Conservation (phyloP, 2,797 vertebrate genomes). For the Danio albolineatus region DNA sequence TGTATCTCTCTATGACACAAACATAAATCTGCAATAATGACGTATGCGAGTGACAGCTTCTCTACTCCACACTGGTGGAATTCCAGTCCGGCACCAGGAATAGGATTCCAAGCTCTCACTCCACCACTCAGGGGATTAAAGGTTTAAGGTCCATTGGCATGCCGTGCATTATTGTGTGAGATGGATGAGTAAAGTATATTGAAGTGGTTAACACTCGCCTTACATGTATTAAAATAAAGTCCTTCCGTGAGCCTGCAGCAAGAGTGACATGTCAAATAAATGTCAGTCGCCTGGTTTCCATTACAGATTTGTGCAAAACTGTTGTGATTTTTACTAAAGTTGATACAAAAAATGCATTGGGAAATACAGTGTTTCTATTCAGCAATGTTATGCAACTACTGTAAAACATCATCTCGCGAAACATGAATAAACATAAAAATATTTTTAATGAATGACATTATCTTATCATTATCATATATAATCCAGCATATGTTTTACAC, state of each 20-base stretch:
- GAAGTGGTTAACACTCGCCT: conserved; percentile 46
- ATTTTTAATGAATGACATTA: too few species aligned
- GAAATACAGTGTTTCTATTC: too few species aligned
- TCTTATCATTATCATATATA: too few species aligned
- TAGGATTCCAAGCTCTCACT: conserved; percentile 37
- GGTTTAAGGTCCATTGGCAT: conserved; percentile 57
- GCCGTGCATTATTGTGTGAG: conserved; percentile 54
- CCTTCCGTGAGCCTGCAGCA: conserved; percentile 12
- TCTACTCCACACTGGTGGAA: conserved; percentile 27
- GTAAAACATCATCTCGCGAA: too few species aligned
- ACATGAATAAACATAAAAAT: too few species aligned
- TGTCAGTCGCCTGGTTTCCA: neutral
- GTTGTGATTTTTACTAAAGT: too few species aligned
- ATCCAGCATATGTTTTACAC: too few species aligned
- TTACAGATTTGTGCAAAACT: too few species aligned
- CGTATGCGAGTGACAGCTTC: conserved; percentile 21
- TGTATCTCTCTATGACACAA: neutral
- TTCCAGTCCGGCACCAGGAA: conserved; percentile 31
- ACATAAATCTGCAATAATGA: conserved; percentile 18
- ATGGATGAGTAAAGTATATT: conserved; percentile 48
- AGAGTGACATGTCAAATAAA: conserved; percentile 34
- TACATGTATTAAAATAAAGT: conserved; percentile 40
- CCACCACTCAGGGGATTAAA: conserved; percentile 48
- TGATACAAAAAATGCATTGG: too few species aligned
- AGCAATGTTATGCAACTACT: too few species aligned